phyloP scores from a whole-genome alignment of 2,797 vertebrate species.

The Rhabdomys pumilio region DNA sequence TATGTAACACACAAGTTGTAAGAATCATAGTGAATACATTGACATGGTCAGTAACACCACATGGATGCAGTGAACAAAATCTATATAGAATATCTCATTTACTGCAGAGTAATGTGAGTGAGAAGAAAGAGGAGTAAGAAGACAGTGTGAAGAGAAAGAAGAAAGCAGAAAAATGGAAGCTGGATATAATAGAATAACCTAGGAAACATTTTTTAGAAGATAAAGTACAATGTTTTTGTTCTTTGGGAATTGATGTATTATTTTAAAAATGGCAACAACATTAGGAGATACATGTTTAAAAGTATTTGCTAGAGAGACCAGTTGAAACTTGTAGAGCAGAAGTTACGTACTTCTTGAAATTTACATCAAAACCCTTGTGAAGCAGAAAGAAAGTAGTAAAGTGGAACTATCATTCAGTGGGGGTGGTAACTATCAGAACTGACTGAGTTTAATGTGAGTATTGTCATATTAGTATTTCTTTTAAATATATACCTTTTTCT shows the following conservation, averaged over 20 bases:
- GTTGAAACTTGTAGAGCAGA: conserved; percentile 12
- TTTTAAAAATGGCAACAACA: not conserved
- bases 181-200: not conserved
- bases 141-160: too few relatives aligned
- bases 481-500: not conserved
- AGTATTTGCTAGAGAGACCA: not conserved
- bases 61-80: not conserved
- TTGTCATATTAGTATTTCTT: not conserved
- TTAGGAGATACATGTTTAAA: conserved; percentile 18
- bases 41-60: not conserved
- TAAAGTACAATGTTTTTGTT: not conserved
- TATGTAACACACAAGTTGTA: conserved; percentile 16
- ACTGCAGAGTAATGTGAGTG: not conserved
- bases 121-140: not conserved
- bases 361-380: conserved; percentile 36
- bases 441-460: not conserved
- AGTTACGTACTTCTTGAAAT: conserved; percentile 28
- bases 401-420: too few relatives aligned
- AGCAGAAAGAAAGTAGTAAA: not conserved
- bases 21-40: not conserved
- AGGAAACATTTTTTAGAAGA: conserved; percentile 32
- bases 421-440: too few relatives aligned
- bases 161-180: not conserved
- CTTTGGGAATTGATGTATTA: too few relatives aligned
- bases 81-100: not conserved